phyloP scores from a whole-genome alignment of 2,888 invertebrate genomes.

The Dryobotodes eremita region DNA sequence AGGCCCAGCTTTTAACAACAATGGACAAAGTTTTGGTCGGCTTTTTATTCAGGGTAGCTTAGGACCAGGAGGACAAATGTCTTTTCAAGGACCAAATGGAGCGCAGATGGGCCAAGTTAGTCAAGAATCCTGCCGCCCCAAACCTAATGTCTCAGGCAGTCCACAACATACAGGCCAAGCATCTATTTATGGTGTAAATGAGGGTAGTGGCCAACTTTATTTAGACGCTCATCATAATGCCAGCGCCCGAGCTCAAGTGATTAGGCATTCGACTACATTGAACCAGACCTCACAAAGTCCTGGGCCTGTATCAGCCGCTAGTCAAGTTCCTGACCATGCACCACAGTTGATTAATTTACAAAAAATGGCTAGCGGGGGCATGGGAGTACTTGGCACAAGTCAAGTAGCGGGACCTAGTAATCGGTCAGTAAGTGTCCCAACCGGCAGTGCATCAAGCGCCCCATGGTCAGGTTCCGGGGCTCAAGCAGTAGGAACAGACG shows the following conservation, averaged over 20 bases:
- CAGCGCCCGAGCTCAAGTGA: not conserved
- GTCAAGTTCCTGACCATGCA: slow-evolving; percentile 23
- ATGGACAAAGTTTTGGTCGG: not conserved
- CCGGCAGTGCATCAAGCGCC: not conserved
- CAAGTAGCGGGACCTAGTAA: slow-evolving; percentile 47
- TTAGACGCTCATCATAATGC: not conserved
- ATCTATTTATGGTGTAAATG: slow-evolving; percentile 20
- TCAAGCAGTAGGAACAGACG: slow-evolving; percentile 3
- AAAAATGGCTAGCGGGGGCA: slow-evolving; percentile 31
- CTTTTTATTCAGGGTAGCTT: not conserved
- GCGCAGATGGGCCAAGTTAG: not conserved
- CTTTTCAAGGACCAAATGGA: not conserved
- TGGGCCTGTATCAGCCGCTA: slow-evolving; percentile 14
- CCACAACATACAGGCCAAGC: slow-evolving; percentile 4
- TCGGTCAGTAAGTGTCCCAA: not conserved
- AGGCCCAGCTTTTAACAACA: not conserved
- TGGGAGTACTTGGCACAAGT: slow-evolving; percentile 37
- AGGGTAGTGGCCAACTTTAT: slow-evolving; percentile 1
- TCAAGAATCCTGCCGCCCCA: not conserved
- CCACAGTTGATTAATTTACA: not conserved
- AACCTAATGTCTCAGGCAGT: not conserved
- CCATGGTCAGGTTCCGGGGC: not conserved
- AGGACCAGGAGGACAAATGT: not conserved
- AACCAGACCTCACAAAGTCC: slow-evolving; percentile 31
- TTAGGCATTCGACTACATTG: not conserved